Evolutionary conservation across 2,888 invertebrate species (phyloP), one percentile per base, ranked within the genome.

Genomic region (Proisotoma minuta): DNA sequence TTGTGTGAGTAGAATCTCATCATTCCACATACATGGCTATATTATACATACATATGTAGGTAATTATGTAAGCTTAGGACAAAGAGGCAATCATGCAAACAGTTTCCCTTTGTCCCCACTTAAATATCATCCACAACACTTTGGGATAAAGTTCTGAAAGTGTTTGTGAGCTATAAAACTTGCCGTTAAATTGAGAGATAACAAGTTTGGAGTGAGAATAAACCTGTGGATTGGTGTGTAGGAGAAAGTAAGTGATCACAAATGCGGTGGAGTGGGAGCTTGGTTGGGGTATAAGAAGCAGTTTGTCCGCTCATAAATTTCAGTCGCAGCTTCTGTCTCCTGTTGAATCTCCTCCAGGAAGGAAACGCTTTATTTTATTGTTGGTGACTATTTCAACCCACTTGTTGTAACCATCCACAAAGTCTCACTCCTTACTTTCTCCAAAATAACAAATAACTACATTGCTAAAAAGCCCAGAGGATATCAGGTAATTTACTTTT

Each of bases 281-380:
- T 8, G 5, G 52, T n/a, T 28, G 5, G 53, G 53, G 53, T 54
- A 54, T 54, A 54, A 54, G 39, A 52, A 52, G 52, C 27, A 54
- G 53, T 54, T 52, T 52, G 27, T 24, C 28, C 28, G 27, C 52
- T 4, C 52, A 52, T 52, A 52, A 29, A 54, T 54, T 54, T 39
- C 39, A 54, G 53, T 54, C 43, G 5, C 43, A 43, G 43, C 43
- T 34, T 34, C 34, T 10, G 15, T n/a, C 10, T 43, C 43, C 43
- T 43, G 34, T 43, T 43, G 43, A 43, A 4, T n/a, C 43, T 43
- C 18, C 10, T 34, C 34, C 34, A 10, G n/a, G n/a, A n/a, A n/a
- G n/a, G n/a, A n/a, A n/a, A n/a, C n/a, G n/a, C n/a, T n/a, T n/a
- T n/a, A n/a, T n/a, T n/a, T n/a, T n/a, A n/a, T n/a, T n/a, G n/a